These are phyloP conservation scores for Pterocles orientalis DNA, from an alignment of 2,113 vertebrate genomes.

Conservation along the genomic window DNA sequence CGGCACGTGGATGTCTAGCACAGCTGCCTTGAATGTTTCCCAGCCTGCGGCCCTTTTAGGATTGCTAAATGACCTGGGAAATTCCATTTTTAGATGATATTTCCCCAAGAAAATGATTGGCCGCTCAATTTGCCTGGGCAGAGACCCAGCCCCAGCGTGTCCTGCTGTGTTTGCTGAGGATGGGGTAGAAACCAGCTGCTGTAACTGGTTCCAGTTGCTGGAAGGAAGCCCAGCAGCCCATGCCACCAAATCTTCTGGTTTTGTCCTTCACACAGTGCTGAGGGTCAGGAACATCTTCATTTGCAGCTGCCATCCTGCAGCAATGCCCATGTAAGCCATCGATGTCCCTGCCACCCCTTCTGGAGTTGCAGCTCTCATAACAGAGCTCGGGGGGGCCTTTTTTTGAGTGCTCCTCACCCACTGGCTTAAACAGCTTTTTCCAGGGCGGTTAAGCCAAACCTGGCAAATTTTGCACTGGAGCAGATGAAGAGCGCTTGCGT, in stretches of 20 bases:
- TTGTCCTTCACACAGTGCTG: neutral
- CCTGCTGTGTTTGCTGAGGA: neutral
- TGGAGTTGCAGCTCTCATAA: neutral
- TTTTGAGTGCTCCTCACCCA: neutral
- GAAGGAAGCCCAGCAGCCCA: neutral
- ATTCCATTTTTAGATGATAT: neutral
- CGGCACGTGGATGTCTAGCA: rapidly evolving
- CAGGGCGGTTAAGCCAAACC: neutral
- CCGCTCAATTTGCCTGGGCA: neutral
- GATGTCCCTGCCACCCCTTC: neutral
- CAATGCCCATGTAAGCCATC: rapidly evolving
- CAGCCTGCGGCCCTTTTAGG: neutral
- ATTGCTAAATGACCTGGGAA: neutral
- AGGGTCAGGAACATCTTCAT: neutral
- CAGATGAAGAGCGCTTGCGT: neutral
- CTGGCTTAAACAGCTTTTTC: neutral
- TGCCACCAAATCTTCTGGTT: neutral
- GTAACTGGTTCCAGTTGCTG: neutral
- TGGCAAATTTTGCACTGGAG: neutral
- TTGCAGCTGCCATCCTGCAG: neutral
- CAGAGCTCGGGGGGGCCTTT: rapidly evolving
- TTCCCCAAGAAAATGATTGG: neutral
- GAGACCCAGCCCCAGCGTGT: neutral
- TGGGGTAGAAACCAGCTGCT: neutral
- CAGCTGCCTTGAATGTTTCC: neutral